These are phyloP conservation scores for Periophthalmodon schlosseri DNA, from an alignment of 2,113 vertebrate genomes.

Conservation along the genomic window DNA sequence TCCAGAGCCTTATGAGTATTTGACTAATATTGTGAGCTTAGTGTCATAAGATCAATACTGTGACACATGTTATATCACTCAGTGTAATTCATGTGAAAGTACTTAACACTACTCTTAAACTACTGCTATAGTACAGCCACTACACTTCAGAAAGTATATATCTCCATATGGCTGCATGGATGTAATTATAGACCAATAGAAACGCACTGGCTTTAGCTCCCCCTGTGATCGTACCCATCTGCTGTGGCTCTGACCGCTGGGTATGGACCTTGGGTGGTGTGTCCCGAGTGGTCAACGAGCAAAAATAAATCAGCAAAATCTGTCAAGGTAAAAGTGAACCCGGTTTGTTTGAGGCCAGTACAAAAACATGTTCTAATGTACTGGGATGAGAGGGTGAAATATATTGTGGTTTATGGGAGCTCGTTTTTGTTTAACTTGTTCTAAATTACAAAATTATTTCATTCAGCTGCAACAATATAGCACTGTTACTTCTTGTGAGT, in stretches of 20 bases:
- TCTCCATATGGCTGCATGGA: conserved; percentile 29
- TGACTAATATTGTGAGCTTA: too few species aligned
- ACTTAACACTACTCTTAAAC: not conserved
- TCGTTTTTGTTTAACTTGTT: not conserved
- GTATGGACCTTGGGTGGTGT: conserved; percentile 38
- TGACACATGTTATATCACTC: too few species aligned
- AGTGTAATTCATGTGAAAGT: not conserved
- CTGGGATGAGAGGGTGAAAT: not conserved
- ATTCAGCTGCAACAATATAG: not conserved
- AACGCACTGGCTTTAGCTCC: conserved; percentile 45
- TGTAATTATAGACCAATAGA: conserved; percentile 64
- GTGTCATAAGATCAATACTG: too few species aligned
- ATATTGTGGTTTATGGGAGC: too few species aligned
- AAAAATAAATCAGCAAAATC: conserved; percentile 39
- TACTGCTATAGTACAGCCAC: not conserved
- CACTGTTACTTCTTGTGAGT: not conserved
- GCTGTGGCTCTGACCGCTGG: conserved; percentile 23
- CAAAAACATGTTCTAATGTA: conserved; percentile 13
- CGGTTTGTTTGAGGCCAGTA: conserved; percentile 12
- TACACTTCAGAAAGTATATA: not conserved
- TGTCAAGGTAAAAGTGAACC: conserved; percentile 34
- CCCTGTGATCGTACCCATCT: conserved; percentile 54
- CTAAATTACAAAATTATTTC: not conserved
- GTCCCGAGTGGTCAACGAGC: conserved; percentile 55
- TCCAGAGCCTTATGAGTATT: too few species aligned